Conservation (phyloP, 2,888 invertebrate genomes). For the Sisyra nigra region DNA sequence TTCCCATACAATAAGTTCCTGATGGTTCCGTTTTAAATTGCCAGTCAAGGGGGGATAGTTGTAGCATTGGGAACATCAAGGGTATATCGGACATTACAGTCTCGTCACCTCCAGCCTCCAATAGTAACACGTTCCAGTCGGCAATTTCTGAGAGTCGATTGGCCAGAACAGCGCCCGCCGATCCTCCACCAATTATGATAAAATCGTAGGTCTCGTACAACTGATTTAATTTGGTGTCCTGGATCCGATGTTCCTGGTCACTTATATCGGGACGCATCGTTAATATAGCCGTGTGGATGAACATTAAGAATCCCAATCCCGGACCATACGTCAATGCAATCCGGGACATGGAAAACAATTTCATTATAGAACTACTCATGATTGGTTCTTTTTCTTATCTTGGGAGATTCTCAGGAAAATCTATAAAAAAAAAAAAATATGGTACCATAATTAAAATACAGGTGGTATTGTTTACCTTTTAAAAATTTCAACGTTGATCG, state of each 20-base stretch:
- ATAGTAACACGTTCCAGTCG: slow-evolving; percentile 51
- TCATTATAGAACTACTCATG: slow-evolving; percentile 17
- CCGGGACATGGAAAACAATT: slow-evolving; percentile 39
- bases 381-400: no score
- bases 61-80: slow-evolving; percentile 49
- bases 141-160: slow-evolving; percentile 59
- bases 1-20: slow-evolving; percentile 46
- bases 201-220: slow-evolving; percentile 56
- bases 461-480: no score
- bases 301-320: slow-evolving; percentile 43
- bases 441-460: no score
- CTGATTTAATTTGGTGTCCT: slow-evolving; percentile 33
- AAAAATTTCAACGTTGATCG: no score
- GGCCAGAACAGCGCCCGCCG: slow-evolving; percentile 67
- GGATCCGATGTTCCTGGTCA: slow-evolving; percentile 44
- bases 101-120: slow-evolving; percentile 69
- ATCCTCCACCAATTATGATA: slow-evolving; percentile 65
- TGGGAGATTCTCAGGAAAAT: no score
- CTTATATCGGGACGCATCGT: slow-evolving; percentile 54
- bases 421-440: no score
- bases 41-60: slow-evolving; percentile 65
- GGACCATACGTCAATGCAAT: slow-evolving; percentile 48
- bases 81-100: slow-evolving; percentile 57
- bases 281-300: slow-evolving; percentile 45
- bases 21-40: slow-evolving; percentile 62